Evolutionary conservation across 2,113 vertebrate species (phyloP).

Genomic region (Crotalus helleri): DNA sequence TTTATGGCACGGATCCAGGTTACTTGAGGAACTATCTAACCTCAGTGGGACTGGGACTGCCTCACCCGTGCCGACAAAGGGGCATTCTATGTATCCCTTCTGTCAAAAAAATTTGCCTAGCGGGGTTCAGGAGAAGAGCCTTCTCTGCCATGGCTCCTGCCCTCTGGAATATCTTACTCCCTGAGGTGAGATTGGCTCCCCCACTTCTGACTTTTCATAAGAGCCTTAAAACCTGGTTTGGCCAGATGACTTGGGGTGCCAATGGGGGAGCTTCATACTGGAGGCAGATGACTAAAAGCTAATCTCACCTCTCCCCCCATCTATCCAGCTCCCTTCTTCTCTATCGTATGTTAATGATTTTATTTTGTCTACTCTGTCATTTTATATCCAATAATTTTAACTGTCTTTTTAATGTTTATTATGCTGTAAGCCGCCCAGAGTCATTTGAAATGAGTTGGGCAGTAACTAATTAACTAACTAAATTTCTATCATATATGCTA

Average conservation of each 20-base stretch:
- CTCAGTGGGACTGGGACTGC: too few relatives aligned
- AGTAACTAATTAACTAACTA: background rate
- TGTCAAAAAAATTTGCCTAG: too few relatives aligned
- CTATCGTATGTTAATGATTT: background rate
- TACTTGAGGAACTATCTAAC: too few relatives aligned
- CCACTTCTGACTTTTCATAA: background rate
- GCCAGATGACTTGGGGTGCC: background rate
- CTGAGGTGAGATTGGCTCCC: background rate
- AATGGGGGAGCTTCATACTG: background rate
- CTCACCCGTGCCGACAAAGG: too few relatives aligned
- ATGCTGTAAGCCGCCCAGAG: background rate
- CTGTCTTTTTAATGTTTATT: background rate
- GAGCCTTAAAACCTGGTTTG: background rate
- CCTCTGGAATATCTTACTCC: background rate
- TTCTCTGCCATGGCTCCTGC: background rate
- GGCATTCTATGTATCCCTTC: too few relatives aligned
- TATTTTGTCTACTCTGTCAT: background rate
- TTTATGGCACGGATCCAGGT: too few relatives aligned
- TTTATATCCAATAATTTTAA: background rate
- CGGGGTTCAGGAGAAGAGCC: background rate
- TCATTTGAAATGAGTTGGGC: background rate
- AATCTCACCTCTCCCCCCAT: background rate
- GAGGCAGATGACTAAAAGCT: background rate
- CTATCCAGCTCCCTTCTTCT: background rate
- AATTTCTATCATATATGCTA: background rate